These are phyloP conservation scores for Hydra vulgaris DNA, from an alignment of 30 jellyfish, hydroid and myxozoan genomes.

Conservation along the genomic window DNA sequence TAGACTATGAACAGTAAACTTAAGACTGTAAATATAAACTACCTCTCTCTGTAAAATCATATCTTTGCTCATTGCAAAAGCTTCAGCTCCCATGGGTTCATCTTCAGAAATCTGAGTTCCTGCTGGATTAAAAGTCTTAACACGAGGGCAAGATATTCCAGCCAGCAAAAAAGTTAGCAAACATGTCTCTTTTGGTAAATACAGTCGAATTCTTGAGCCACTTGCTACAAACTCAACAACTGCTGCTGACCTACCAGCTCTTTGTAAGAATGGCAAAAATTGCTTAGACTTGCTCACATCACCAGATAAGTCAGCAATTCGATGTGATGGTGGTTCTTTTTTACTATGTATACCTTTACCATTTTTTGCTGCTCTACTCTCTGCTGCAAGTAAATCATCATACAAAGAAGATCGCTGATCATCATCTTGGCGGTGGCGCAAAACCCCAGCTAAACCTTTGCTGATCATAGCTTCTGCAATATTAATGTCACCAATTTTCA, in stretches of 20 bases:
- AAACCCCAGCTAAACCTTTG: constrained; percentile 81
- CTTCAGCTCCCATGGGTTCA: constrained; percentile 68
- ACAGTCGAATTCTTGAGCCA: constrained; percentile 76
- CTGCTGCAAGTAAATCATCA: constrained; percentile 82
- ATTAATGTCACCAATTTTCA: constrained; percentile 61
- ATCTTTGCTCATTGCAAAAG: constrained; percentile 63
- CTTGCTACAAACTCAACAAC: constrained; percentile 82
- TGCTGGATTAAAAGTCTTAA: constrained; percentile 51
- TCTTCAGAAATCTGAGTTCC: constrained; percentile 79
- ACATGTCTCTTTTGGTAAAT: constrained; percentile 75
- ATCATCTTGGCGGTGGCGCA: constrained; percentile 86
- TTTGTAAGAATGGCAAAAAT: constrained; percentile 74
- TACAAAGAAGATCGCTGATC: constrained; percentile 77
- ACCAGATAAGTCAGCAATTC: constrained; percentile 89
- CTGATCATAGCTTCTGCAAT: constrained; percentile 89
- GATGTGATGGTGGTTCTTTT: constrained; percentile 81
- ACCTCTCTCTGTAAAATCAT: constrained; percentile 82
- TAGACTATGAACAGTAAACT: too few species aligned
- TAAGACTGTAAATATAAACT: too few species aligned
- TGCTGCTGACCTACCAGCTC: constrained; percentile 88
- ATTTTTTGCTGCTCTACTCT: constrained; percentile 66
- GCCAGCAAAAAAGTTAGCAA: constrained; percentile 72
- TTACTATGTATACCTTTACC: constrained; percentile 79
- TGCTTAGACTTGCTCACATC: constrained; percentile 82
- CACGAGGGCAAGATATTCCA: constrained; percentile 85